Conservation (phyloP, 2,888 invertebrate genomes). For the Epinotia brunnichana region DNA sequence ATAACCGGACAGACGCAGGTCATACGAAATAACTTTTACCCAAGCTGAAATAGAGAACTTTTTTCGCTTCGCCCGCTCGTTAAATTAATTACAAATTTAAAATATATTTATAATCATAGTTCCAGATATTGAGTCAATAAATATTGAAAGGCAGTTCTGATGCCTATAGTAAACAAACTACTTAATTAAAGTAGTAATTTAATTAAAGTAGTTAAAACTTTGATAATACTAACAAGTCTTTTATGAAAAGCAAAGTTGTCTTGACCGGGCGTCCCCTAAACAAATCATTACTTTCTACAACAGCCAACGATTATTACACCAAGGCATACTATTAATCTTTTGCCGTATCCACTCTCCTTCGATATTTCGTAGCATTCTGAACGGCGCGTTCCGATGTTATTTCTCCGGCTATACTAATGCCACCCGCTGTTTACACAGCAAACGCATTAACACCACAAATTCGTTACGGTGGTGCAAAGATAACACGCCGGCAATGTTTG, state of each 20-base stretch:
- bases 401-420: constrained; percentile 44
- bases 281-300: not conserved
- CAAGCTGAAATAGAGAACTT: too few relatives aligned
- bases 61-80: too few relatives aligned
- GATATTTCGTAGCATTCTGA: constrained; percentile 25
- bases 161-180: not conserved
- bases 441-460: constrained; percentile 48
- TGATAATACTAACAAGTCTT: not conserved
- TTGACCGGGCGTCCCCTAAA: constrained; percentile 1
- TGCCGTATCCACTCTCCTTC: constrained; percentile 29
- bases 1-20: too few relatives aligned
- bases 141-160: too few relatives aligned
- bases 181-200: too few relatives aligned
- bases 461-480: constrained; percentile 43
- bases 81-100: too few relatives aligned
- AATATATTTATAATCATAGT: too few relatives aligned
- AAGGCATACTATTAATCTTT: constrained; percentile 29
- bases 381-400: constrained; percentile 40
- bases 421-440: constrained; percentile 43
- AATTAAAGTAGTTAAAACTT: not conserved
- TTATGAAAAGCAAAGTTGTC: not conserved
- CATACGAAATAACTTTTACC: too few relatives aligned
- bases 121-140: too few relatives aligned
- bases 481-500: constrained; percentile 46
- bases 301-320: constrained; percentile 2